These are phyloP conservation scores for Wasmannia auropunctata DNA, from an alignment of 1,140 invertebrate species.

Conservation along the genomic window DNA sequence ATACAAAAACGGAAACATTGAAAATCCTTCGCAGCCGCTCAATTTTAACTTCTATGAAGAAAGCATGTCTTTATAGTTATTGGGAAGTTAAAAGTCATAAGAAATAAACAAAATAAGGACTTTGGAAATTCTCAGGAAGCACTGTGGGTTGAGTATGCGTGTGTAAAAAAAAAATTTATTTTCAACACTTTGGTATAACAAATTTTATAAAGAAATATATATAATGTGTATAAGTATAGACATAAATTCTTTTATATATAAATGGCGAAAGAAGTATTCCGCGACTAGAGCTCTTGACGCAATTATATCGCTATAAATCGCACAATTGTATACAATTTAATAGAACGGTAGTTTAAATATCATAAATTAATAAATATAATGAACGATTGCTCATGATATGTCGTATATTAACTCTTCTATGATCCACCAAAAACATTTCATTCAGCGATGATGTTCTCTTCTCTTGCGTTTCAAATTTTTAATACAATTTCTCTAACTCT, in stretches of 20 bases:
- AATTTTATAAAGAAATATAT: neutral
- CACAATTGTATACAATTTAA: neutral
- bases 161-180: conserved; percentile 23
- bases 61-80: neutral
- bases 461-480: neutral
- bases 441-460: neutral
- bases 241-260: neutral
- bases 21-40: neutral
- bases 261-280: neutral
- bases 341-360: neutral
- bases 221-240: neutral
- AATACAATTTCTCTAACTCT: neutral
- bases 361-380: neutral
- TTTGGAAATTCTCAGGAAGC: neutral
- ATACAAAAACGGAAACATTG: neutral
- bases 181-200: conserved; percentile 11
- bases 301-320: neutral
- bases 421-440: conserved; percentile 5
- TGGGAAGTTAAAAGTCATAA: neutral
- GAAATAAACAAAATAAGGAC: neutral
- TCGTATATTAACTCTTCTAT: neutral
- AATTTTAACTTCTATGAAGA: neutral
- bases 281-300: neutral
- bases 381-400: neutral
- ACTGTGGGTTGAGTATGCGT: neutral